Evolutionary conservation across 1,140 invertebrate genomes (phyloP).

Genomic region (Olivierus martensii): DNA sequence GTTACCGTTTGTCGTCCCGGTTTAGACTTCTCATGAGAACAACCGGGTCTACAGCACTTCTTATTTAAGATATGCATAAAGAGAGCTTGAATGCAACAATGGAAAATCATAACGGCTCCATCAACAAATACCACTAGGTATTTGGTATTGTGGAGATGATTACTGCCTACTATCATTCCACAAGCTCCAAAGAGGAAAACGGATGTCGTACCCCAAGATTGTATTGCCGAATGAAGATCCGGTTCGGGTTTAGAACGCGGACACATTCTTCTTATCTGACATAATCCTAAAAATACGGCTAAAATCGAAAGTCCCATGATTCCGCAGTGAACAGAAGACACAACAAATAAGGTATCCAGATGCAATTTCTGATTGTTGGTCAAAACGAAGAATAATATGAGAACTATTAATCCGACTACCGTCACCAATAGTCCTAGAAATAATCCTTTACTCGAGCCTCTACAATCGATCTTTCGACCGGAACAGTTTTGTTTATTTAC

Average conservation of each 20-base stretch:
- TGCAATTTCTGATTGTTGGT: constrained; percentile 41
- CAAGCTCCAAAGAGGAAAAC: constrained; percentile 28
- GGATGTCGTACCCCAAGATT: no score
- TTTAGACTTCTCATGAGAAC: constrained; percentile 30
- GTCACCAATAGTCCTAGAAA: constrained; percentile 45
- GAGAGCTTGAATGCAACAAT: constrained; percentile 28
- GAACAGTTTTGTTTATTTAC: no score
- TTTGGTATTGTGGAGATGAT: constrained; percentile 21
- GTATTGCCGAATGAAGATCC: no score
- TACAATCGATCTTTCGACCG: constrained; percentile 34
- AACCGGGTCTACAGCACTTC: constrained; percentile 2
- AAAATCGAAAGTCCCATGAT: constrained; percentile 34
- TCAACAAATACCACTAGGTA: constrained; percentile 36
- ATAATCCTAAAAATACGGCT: constrained; percentile 30
- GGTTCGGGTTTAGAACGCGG: background rate
- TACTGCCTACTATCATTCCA: constrained; percentile 34
- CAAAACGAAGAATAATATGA: constrained; percentile 48
- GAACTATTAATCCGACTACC: constrained; percentile 43
- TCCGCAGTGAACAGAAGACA: constrained; percentile 20
- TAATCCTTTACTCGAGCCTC: constrained; percentile 43
- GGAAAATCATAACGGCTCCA: constrained; percentile 37
- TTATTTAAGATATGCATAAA: constrained; percentile 13
- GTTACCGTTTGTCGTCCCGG: constrained; percentile 51
- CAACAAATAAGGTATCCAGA: constrained; percentile 29
- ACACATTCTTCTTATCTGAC: constrained; percentile 28